phyloP scores from a whole-genome alignment of 2,113 vertebrate species.

The Synodontis membranacea region DNA sequence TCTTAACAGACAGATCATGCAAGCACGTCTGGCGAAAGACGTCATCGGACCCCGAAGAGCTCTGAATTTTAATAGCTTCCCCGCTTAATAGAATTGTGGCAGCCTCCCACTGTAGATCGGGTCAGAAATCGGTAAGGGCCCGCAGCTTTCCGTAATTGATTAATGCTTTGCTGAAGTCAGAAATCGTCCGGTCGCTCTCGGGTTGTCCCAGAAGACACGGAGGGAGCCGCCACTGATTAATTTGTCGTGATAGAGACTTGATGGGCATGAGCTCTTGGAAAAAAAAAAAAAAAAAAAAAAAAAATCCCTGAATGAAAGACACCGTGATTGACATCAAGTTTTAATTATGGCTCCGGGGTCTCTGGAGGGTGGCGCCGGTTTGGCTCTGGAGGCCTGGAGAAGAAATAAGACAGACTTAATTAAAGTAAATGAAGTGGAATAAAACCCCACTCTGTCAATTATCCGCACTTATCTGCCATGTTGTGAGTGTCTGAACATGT shows the following conservation, averaged over 20 bases:
- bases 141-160: constrained; percentile 41
- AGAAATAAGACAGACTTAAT: constrained; percentile 40
- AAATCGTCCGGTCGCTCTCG: background rate
- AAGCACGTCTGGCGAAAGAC: background rate
- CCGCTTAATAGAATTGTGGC: constrained; percentile 34
- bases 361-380: constrained; percentile 27
- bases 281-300: no score
- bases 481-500: constrained; percentile 22
- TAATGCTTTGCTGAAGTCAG: constrained; percentile 34
- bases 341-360: constrained; percentile 50
- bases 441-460: constrained; percentile 41
- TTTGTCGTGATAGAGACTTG: constrained; percentile 50
- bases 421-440: constrained; percentile 51
- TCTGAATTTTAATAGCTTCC: constrained; percentile 27
- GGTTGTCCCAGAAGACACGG: constrained; percentile 35
- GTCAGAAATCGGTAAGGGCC: constrained; percentile 40
- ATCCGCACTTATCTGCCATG: constrained; percentile 8
- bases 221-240: constrained; percentile 41
- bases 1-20: background rate
- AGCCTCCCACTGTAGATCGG: constrained; percentile 12
- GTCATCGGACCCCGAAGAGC: background rate
- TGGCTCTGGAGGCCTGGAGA: constrained; percentile 33
- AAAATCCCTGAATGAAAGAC: constrained; percentile 41
- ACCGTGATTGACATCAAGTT: constrained; percentile 48
- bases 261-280: constrained; percentile 28